Percentiles rank a stretch among this genome's conserved stretches.
phyloP scores from a whole-genome alignment of 2,113 vertebrate species.

The Fulica atra region DNA sequence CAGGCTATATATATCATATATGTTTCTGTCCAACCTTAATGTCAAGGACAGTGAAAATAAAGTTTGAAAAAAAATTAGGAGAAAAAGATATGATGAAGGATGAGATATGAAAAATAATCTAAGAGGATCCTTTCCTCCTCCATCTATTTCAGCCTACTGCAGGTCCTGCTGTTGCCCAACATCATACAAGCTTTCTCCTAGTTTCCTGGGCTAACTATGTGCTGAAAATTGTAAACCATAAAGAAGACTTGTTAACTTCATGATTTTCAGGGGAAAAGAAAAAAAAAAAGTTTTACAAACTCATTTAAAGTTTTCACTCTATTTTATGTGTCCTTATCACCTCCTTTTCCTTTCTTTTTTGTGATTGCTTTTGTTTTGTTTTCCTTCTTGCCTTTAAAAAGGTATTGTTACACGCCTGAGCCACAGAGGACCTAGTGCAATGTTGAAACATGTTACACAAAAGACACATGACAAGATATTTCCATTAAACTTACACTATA shows the following conservation, averaged over 20 bases:
- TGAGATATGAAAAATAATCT: neutral
- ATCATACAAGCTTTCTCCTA: neutral
- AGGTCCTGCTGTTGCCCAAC: neutral
- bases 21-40: neutral
- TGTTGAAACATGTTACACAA: neutral
- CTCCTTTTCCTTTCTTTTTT: neutral
- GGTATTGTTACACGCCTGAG: neutral
- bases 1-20: neutral
- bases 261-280: neutral
- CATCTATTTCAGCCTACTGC: neutral
- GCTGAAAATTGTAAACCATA: neutral
- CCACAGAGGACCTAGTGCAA: neutral
- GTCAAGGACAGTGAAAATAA: neutral
- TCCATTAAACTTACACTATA: slow-evolving; percentile 45
- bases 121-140: neutral
- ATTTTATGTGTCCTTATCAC: neutral
- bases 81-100: neutral
- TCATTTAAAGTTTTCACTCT: neutral
- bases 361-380: neutral
- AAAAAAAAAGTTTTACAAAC: neutral
- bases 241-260: neutral
- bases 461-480: slow-evolving; percentile 25
- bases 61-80: neutral
- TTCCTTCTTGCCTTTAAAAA: neutral
- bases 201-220: neutral